Percentiles rank a stretch among this genome's conserved stretches.
Evolutionary conservation across 2,113 vertebrate species (phyloP).

Genomic region (Oophaga pumilio): DNA sequence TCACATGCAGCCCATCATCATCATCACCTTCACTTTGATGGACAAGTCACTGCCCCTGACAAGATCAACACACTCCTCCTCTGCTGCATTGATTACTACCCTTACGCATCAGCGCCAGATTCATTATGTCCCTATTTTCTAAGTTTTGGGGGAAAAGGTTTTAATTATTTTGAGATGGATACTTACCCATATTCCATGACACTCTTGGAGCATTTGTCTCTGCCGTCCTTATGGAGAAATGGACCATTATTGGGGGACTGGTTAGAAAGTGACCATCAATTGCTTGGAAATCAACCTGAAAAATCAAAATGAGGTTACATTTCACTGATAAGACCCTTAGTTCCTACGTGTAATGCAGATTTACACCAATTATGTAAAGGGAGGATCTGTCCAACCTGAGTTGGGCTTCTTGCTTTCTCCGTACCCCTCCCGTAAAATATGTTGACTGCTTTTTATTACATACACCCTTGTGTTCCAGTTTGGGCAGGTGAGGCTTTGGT

Average conservation of each 20-base stretch:
- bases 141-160: background rate
- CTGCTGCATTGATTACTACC: background rate
- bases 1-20: background rate
- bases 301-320: constrained; percentile 53
- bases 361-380: background rate
- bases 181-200: constrained; percentile 73
- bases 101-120: background rate
- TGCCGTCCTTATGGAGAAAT: constrained; percentile 73
- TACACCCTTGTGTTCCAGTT: background rate
- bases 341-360: background rate
- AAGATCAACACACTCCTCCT: background rate
- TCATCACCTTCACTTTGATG: no score
- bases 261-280: constrained; percentile 71
- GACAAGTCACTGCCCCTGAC: background rate
- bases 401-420: background rate
- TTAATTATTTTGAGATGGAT: background rate
- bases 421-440: no score
- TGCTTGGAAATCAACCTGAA: constrained; percentile 78
- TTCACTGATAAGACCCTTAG: background rate
- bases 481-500: background rate
- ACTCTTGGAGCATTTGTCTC: constrained; percentile 73
- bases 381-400: background rate
- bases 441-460: no score
- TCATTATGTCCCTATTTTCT: background rate
- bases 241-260: constrained; percentile 69